Conservation (phyloP, 2,888 invertebrate species). For the Aphelenchoides bicaudatus region DNA sequence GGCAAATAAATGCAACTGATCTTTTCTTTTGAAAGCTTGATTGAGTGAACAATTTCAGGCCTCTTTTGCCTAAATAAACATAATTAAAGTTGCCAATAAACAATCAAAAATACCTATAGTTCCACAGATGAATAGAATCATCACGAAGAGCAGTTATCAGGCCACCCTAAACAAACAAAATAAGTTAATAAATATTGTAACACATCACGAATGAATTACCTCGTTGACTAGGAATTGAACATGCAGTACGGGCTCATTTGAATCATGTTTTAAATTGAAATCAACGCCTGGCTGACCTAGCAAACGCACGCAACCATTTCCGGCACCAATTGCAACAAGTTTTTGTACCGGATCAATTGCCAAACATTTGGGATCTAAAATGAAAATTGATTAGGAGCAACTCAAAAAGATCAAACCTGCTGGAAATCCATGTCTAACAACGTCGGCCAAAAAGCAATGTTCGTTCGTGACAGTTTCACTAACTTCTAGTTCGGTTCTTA, state of each 20-base stretch:
- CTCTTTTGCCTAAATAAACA: conserved; percentile 83
- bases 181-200: conserved; percentile 11
- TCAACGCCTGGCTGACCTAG: conserved; percentile 95
- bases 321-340: conserved; percentile 84
- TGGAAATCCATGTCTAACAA: conserved; percentile 94
- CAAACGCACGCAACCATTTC: conserved; percentile 65
- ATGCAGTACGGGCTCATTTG: conserved; percentile 74
- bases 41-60: conserved; percentile 83
- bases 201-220: conserved; percentile 62
- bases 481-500: conserved; percentile 30
- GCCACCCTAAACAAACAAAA: conserved; percentile 70
- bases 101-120: too few relatives aligned
- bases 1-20: conserved; percentile 91
- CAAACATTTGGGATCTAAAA: conserved; percentile 88
- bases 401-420: too few relatives aligned
- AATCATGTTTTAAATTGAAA: conserved; percentile 78
- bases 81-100: too few relatives aligned
- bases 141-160: conserved; percentile 91
- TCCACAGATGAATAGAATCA: conserved; percentile 94
- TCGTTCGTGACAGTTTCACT: conserved; percentile 47
- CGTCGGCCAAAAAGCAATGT: conserved; percentile 45
- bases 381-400: too few relatives aligned
- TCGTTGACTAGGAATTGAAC: conserved; percentile 93
- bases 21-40: conserved; percentile 79
- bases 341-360: conserved; percentile 97